These are phyloP conservation scores for Helicoverpa armigera DNA, from an alignment of 1,140 invertebrate species.

Conservation along the genomic window DNA sequence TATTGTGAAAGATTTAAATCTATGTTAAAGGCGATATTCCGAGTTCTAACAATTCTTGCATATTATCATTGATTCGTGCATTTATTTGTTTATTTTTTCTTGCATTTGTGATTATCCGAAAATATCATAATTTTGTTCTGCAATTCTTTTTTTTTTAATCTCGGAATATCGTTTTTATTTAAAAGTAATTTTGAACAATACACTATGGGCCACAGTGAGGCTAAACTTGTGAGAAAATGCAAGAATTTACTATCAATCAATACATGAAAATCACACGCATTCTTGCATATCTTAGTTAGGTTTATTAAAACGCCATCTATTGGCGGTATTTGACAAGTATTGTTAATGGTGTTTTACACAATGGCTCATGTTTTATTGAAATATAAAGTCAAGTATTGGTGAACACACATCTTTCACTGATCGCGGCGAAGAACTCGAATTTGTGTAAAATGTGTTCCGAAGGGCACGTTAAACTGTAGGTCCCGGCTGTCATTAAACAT, in stretches of 20 bases:
- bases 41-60: neutral
- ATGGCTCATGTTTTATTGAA: neutral
- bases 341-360: slow-evolving; percentile 14
- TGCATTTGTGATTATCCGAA: neutral
- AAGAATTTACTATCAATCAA: neutral
- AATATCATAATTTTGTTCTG: neutral
- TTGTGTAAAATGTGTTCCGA: no score
- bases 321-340: slow-evolving; percentile 10
- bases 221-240: neutral
- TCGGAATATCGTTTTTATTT: neutral
- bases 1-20: neutral
- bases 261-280: neutral
- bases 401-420: no score
- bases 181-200: neutral
- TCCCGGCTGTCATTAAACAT: no score
- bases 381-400: neutral
- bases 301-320: slow-evolving; percentile 23
- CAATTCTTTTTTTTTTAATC: neutral
- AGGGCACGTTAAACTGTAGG: no score
- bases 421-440: no score
- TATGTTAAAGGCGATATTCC: neutral
- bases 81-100: neutral
- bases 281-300: slow-evolving; percentile 37
- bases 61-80: neutral
- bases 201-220: neutral